Evolutionary conservation across 53 echinoderm and acorn worm species (phyloP), one percentile per base, ranked within the genome.

Genomic region (Henricia sp.): DNA sequence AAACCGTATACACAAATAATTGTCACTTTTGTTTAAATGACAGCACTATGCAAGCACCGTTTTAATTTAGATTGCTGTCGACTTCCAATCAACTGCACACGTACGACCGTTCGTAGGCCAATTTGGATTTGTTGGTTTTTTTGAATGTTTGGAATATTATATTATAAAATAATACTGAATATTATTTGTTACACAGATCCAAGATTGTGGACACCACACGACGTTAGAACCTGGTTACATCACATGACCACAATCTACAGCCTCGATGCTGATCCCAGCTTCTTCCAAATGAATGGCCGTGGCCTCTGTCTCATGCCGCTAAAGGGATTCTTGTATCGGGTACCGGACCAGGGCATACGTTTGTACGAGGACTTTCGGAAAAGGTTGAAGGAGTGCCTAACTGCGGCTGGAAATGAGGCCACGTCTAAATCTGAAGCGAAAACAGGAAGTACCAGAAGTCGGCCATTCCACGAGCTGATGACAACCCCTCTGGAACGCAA

Each of bases 281-380:
- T 77, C 77, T 87, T 87, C 70, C 77, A 77, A 39, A 87, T 87
- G 87, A 87, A 87, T 34, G 87, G 87, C 37, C 77, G 77, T 27
- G 87, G 77, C 10, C 77, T 87, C 77, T 87, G 87, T 36, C 74
- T 87, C 27, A 87, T 87, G 87, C 37, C 77, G 20, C 53, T 74
- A 0, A 77, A 87, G 32, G 87, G 87, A 0, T 87, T 87, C 20
- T 29, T 29, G 14, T 67, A 67, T 54, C 52, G 87, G 39, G 87
- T 87, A 21, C 77, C 77, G 27, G 77, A 52, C 52, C 29, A 77
- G 14, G 87, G 87, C 19, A 52, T 41, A 54, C 66, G 77, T 26
- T 56, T 87, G 67, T 74, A 77, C 43, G 66, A 66, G 44, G 87
- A 87, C 48, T 87, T 87, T 42, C 41, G 74, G 30, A 53, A 42